Conservation (phyloP, 2,888 invertebrate genomes). For the Parascotia fuliginaria region DNA sequence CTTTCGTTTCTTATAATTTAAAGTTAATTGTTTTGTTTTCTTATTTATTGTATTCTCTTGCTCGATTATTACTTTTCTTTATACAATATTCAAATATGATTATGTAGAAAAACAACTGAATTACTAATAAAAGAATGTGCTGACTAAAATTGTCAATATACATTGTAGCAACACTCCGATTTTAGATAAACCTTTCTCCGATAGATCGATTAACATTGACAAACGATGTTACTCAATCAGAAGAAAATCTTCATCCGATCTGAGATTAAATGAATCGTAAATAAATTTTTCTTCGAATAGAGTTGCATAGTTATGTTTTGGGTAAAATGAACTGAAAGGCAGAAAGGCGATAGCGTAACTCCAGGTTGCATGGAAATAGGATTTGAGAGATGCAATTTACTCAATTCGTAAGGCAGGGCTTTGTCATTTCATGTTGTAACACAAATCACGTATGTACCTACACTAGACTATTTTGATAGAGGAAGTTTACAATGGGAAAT, state of each 20-base stretch:
- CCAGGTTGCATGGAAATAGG: constrained; percentile 58
- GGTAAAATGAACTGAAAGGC: constrained; percentile 51
- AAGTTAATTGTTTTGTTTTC: neutral
- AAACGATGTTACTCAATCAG: constrained; percentile 27
- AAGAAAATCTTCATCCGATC: constrained; percentile 41
- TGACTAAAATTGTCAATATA: constrained; percentile 20
- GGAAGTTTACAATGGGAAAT: constrained; percentile 41
- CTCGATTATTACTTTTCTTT: neutral
- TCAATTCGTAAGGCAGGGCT: constrained; percentile 57
- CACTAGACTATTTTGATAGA: constrained; percentile 53
- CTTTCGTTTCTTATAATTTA: constrained; percentile 4
- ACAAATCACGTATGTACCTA: constrained; percentile 68
- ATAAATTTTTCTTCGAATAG: constrained; percentile 21
- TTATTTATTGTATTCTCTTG: neutral
- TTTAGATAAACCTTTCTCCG: constrained; percentile 30
- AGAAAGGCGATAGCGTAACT: constrained; percentile 48
- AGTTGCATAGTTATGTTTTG: constrained; percentile 25
- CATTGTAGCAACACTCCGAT: constrained; percentile 18
- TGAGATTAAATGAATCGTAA: constrained; percentile 28
- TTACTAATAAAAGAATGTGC: constrained; percentile 4
- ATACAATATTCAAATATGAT: constrained; percentile 9
- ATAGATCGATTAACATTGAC: constrained; percentile 38
- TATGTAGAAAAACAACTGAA: constrained; percentile 4
- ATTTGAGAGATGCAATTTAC: constrained; percentile 76
- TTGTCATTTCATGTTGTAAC: constrained; percentile 62